Evolutionary conservation across 2,797 vertebrate species (phyloP), one percentile per base, ranked within the genome.

Genomic region (Prunella strophiata): DNA sequence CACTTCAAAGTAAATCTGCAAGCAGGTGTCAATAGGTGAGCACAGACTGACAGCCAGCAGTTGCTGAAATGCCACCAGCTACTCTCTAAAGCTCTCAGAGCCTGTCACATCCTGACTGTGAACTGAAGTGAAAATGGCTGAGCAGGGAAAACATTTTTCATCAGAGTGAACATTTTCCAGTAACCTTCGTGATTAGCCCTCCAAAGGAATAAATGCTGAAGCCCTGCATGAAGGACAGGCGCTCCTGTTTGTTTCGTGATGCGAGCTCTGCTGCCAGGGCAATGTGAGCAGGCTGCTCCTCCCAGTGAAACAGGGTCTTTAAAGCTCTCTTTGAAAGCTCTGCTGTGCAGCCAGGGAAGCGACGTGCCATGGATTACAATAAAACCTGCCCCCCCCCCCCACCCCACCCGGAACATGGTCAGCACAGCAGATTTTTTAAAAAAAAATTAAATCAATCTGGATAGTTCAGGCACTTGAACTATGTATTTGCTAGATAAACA

Each of bases 401-500:
- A 29, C 29, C 19, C 11, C 11, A 4, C 51, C 48, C 13, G 3
- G 43, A 91, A 75, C 61, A 10, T 1, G 19, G 61, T 67, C 77
- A 71, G 38, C 55, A 47, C 21, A 40, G 48, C 72, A 68, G 58
- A 67, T 50, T 81, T 55, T 55, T 52, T 26, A 43, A 43, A 43
- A 43, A 45, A 45, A 22, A 47, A 47, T 29, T 26, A 95, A 94
- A 93, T 58, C 70, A 91, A 71, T 87, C 59, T 82, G 94, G 85
- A 73, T 21, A 51, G 87, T 85, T 91, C 74, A 88, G 88, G 71
- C 62, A 32, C 81, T 92, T 93, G 87, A 94, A 91, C 77, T 62
- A 65, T 55, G 13, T 94, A 88, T 97, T 96, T 96, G 89, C 78
- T 95, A 63, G 89, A 81, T 70, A 97, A 97, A 96, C 91, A 96